Percentiles rank a stretch among this genome's conserved stretches.
phyloP scores from a whole-genome alignment of 2,888 invertebrate species.

The Melitaea athalia region DNA sequence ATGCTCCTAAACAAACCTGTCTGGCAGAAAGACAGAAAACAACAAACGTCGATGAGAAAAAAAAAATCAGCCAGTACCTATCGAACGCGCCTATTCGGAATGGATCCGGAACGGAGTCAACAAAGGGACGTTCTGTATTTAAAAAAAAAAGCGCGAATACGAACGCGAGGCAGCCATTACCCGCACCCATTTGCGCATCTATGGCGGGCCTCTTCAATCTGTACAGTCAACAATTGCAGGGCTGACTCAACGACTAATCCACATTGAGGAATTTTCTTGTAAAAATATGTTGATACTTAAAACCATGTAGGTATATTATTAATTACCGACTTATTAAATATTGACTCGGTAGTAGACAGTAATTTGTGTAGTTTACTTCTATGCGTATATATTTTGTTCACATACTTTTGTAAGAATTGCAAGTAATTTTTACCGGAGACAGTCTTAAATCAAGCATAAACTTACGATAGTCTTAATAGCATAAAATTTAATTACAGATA shows the following conservation, averaged over 20 bases:
- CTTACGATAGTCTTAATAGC: not conserved
- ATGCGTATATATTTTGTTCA: too few relatives aligned
- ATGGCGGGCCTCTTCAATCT: conserved; percentile 78
- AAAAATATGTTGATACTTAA: not conserved
- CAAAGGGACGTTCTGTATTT: conserved; percentile 78
- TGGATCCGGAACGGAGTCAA: conserved; percentile 71
- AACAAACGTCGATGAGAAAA: conserved; percentile 54
- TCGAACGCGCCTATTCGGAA: conserved; percentile 71
- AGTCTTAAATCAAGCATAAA: not conserved
- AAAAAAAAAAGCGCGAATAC: conserved; percentile 73
- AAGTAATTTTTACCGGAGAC: too few relatives aligned
- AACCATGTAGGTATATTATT: too few relatives aligned
- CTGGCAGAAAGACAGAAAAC: conserved; percentile 60
- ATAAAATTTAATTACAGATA: not conserved
- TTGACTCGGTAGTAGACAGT: too few relatives aligned
- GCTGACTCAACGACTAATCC: conserved; percentile 37
- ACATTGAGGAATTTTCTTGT: conserved; percentile 5
- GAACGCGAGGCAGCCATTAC: conserved; percentile 75
- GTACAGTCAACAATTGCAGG: conserved; percentile 69
- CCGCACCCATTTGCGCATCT: conserved; percentile 74
- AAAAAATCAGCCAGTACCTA: conserved; percentile 58
- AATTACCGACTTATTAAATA: too few relatives aligned
- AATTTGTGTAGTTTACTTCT: too few relatives aligned
- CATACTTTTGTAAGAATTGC: too few relatives aligned
- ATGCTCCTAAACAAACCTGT: conserved; percentile 56